These are phyloP conservation scores for Megamerina dolium DNA, from an alignment of 2,888 invertebrate species.

Conservation along the genomic window DNA sequence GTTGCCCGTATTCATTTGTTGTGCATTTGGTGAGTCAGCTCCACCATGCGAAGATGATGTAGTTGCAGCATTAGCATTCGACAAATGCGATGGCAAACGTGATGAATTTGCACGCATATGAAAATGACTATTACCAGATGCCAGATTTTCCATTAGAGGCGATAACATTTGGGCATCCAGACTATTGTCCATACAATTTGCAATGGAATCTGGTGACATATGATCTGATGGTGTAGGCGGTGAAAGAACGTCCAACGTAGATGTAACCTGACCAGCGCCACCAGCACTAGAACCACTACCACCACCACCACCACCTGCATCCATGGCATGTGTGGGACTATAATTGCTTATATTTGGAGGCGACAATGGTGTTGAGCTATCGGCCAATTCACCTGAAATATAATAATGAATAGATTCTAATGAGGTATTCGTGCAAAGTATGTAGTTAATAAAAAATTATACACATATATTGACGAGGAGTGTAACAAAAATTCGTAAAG, in stretches of 20 bases:
- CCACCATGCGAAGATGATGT: conserved; percentile 3
- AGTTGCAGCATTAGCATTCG: conserved; percentile 11
- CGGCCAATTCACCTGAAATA: conserved; percentile 43
- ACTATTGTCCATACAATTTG: conserved; percentile 31
- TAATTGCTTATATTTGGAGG: conserved; percentile 43
- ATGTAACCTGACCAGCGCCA: conserved; percentile 40
- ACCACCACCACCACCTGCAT: no score
- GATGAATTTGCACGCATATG: conserved; percentile 16
- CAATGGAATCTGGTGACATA: conserved; percentile 27
- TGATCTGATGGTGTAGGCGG: conserved; percentile 34
- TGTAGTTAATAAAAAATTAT: not conserved
- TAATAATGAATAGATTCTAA: not conserved
- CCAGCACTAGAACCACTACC: no score
- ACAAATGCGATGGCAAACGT: conserved; percentile 5
- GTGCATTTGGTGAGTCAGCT: conserved; percentile 8
- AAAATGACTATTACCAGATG: conserved; percentile 18
- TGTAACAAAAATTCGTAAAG: no score
- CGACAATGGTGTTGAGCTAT: conserved; percentile 45
- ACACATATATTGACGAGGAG: not conserved
- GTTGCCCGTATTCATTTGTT: conserved; percentile 14
- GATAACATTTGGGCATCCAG: conserved; percentile 36
- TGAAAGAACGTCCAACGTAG: conserved; percentile 39
- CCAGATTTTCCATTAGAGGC: conserved; percentile 29
- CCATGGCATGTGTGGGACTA: conserved; percentile 41
- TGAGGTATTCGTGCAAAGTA: not conserved